These are phyloP conservation scores for Alosa sapidissima DNA, from an alignment of 2,797 vertebrate species.

Conservation along the genomic window DNA sequence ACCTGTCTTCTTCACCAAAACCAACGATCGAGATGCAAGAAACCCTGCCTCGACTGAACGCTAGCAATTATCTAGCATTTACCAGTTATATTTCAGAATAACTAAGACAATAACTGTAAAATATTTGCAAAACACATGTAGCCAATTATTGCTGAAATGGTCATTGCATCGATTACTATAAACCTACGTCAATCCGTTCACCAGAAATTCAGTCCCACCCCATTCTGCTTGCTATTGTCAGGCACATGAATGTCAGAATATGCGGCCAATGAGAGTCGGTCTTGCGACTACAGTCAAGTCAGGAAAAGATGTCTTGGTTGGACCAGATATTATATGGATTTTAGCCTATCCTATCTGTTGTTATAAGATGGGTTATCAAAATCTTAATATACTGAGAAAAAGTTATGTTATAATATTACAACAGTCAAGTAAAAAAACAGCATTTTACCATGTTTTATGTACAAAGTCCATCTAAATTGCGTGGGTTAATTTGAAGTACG, in stretches of 20 bases:
- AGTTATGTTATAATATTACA: background rate
- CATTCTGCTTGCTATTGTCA: slow-evolving; percentile 25
- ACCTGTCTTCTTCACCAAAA: slow-evolving; percentile 17
- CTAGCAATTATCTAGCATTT: background rate
- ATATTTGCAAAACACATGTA: slow-evolving; percentile 12
- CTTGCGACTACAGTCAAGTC: background rate
- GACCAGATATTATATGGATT: background rate
- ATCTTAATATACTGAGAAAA: background rate
- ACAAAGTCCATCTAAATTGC: background rate
- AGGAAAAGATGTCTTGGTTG: slow-evolving; percentile 12
- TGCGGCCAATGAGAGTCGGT: background rate
- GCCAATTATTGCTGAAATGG: slow-evolving; percentile 26
- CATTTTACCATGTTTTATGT: too few relatives aligned
- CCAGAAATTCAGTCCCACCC: slow-evolving; percentile 23
- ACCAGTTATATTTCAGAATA: background rate
- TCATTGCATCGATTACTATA: slow-evolving; percentile 26
- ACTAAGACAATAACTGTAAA: slow-evolving; percentile 2
- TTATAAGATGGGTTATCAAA: background rate
- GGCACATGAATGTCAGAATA: slow-evolving; percentile 10
- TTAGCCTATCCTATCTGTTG: background rate
- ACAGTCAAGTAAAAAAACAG: too few relatives aligned
- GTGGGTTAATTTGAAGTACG: background rate
- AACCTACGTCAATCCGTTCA: slow-evolving; percentile 24
- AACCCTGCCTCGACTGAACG: background rate
- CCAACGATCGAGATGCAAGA: slow-evolving; percentile 8